Evolutionary conservation across 2,113 vertebrate genomes (phyloP).

Genomic region (Tragelaphus strepsiceros): DNA sequence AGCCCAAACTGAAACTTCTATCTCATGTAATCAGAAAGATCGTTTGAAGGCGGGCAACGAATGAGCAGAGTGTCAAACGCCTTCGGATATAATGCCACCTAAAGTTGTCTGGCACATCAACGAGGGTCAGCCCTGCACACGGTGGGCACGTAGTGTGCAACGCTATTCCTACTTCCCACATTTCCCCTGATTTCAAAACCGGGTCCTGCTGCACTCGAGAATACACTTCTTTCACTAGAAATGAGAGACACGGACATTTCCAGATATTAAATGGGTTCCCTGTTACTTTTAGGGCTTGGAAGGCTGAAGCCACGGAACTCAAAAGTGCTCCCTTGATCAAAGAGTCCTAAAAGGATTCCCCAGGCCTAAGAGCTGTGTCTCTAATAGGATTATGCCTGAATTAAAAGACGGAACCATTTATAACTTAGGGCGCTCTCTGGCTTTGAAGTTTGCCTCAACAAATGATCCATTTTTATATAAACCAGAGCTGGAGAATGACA

Average conservation of each 20-base stretch:
- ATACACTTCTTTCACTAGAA: background rate
- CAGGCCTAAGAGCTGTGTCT: constrained; percentile 77
- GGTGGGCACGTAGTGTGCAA: background rate
- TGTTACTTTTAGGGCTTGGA: constrained; percentile 77
- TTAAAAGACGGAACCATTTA: constrained; percentile 82
- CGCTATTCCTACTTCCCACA: background rate
- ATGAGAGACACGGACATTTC: constrained; percentile 43
- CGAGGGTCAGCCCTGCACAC: background rate
- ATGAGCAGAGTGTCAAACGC: background rate
- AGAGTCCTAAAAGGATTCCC: constrained; percentile 81
- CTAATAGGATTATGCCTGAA: constrained; percentile 83
- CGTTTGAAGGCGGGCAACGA: background rate
- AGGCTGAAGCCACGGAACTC: constrained; percentile 77
- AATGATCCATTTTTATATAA: constrained; percentile 80
- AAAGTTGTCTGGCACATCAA: background rate
- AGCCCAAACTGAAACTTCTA: background rate
- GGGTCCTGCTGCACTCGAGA: background rate
- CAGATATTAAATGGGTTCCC: constrained; percentile 73
- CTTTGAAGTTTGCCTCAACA: constrained; percentile 82
- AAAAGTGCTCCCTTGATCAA: constrained; percentile 83
- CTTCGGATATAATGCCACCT: background rate
- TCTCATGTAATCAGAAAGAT: background rate
- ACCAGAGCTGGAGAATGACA: constrained; percentile 78
- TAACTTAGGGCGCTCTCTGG: constrained; percentile 78
- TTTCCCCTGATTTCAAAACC: background rate